Evolutionary conservation across 2,113 vertebrate species (phyloP), one percentile per base, ranked within the genome.

Genomic region (Thamnophis sirtalis): DNA sequence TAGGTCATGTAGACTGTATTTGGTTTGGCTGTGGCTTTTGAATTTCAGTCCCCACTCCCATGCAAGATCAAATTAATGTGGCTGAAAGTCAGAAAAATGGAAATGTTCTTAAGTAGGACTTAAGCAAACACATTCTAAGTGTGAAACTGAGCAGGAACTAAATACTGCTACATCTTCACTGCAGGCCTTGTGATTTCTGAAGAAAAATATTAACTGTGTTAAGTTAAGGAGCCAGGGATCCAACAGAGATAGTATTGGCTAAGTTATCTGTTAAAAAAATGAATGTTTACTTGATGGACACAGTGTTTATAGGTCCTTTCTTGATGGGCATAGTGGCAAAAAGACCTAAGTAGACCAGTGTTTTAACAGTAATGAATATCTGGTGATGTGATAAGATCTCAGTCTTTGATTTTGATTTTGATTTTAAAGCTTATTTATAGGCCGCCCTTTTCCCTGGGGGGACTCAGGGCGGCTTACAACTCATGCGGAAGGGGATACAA

Each of bases 1-100:
- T 51, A 92, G 84, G 68, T 85, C 93, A 93, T 94, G 93, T 95
- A 96, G 93, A 93, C 88, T 95, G 86, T 93, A 94, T 95, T 93
- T 95, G 92, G 87, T 93, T 94, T 96, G 95, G 94, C 94, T 92
- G 53, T 48, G 33, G 73, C 91, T 80, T 87, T 86, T 53, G 48
- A 26, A 86, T 89, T 49, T 91, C 85, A 84, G 95, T 92, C 94
- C 94, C 92, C 93, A 91, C 91, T 93, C 50, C 96, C 95, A 95
- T 91, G 96, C 95, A 95, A 50, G 58, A 91, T 91, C 88, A 87
- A 88, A 95, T 94, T 88, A 87, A 89, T 93, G 22, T 54, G 92
- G 90, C 88, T 96, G 95, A 95, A 95, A 96, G 94, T 90, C 50
- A 88, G 8, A 51, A 93, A 54, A 90, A 93, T 60, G 0, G 38